A percentile compares a stretch with the other conserved stretches of the same genome.
These are phyloP conservation scores for Corythoichthys intestinalis DNA, from an alignment of 2,113 vertebrate species.

Conservation along the genomic window DNA sequence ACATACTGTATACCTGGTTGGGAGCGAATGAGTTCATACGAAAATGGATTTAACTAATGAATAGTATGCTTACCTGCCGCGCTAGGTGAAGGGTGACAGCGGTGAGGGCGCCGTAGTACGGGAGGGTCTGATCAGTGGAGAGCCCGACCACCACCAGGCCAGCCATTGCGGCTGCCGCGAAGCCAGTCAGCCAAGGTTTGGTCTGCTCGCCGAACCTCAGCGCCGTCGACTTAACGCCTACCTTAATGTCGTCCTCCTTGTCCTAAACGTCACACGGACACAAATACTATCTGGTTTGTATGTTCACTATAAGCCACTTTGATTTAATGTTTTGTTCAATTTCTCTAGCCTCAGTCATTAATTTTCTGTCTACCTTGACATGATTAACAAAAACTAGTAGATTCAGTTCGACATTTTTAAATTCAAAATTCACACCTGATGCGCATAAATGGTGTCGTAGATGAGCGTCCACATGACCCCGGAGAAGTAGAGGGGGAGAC, in stretches of 20 bases:
- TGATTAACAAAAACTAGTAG: neutral
- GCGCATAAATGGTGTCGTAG: slow-evolving; percentile 95
- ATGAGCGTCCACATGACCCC: slow-evolving; percentile 93
- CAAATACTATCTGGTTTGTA: neutral
- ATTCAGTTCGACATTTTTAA: no score
- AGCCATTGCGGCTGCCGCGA: slow-evolving; percentile 80
- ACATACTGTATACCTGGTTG: neutral
- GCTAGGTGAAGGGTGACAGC: slow-evolving; percentile 73
- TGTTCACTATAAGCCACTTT: neutral
- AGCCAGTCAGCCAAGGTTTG: slow-evolving; percentile 86
- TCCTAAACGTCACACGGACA: slow-evolving; percentile 70
- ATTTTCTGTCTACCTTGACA: neutral
- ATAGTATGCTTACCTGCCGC: slow-evolving; percentile 75
- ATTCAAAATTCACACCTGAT: slow-evolving; percentile 78
- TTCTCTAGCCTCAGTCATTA: neutral
- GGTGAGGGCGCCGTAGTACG: slow-evolving; percentile 79
- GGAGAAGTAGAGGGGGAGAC: slow-evolving; percentile 88
- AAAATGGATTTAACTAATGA: no score
- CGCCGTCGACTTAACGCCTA: slow-evolving; percentile 91
- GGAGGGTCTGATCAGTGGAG: slow-evolving; percentile 79
- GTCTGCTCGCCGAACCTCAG: slow-evolving; percentile 83
- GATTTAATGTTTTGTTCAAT: neutral
- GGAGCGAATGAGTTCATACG: neutral
- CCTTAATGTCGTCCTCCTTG: slow-evolving; percentile 82
- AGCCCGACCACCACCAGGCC: slow-evolving; percentile 77